Evolutionary conservation across 2,888 invertebrate genomes (phyloP).

Genomic region (Suillia variegata): DNA sequence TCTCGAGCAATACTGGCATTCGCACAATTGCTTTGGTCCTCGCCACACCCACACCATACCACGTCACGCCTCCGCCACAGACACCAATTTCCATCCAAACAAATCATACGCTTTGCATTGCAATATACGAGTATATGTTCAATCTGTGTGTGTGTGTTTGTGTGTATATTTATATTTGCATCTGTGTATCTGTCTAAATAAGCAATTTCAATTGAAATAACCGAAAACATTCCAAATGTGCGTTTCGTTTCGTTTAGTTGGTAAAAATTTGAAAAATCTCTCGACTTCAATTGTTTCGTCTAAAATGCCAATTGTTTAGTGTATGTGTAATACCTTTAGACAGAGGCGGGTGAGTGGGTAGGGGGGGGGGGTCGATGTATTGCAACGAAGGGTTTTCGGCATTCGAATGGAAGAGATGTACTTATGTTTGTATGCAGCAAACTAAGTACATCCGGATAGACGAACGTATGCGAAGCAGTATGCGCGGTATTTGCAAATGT

Average conservation of each 20-base stretch:
- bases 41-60: no score
- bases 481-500: background rate
- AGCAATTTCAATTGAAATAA: slow-evolving; percentile 31
- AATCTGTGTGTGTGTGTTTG: no score
- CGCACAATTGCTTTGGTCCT: background rate
- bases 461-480: background rate
- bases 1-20: background rate
- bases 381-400: no score
- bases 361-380: background rate
- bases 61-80: background rate
- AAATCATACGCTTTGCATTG: background rate
- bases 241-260: slow-evolving; percentile 10
- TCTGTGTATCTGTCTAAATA: slow-evolving; percentile 16
- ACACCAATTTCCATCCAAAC: background rate
- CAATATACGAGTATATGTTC: no score
- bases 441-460: background rate
- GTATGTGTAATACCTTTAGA: no score
- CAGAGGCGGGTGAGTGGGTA: background rate
- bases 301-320: slow-evolving; percentile 5
- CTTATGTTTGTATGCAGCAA: background rate
- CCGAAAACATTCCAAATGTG: slow-evolving; percentile 27
- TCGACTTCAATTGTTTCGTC: slow-evolving; percentile 4
- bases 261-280: slow-evolving; percentile 16
- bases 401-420: no score
- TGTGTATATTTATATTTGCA: no score